These are phyloP conservation scores for Muscina levida DNA, from an alignment of 2,888 invertebrate genomes.

Conservation along the genomic window DNA sequence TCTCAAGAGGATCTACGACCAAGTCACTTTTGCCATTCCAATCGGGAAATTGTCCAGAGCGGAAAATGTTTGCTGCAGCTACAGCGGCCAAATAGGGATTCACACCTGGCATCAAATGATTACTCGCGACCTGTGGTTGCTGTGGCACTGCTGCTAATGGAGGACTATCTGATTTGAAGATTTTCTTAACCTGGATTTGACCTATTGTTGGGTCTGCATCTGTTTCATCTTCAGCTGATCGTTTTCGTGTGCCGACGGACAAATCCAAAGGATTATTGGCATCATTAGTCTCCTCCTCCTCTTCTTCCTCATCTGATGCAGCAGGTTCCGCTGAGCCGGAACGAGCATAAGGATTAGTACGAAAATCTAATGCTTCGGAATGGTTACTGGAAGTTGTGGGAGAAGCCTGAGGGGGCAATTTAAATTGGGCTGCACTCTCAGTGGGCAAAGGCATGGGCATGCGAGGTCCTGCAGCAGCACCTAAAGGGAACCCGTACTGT, in stretches of 20 bases:
- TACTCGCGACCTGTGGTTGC: constrained; percentile 85
- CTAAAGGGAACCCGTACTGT: constrained; percentile 88
- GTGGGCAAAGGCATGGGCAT: constrained; percentile 84
- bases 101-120: constrained; percentile 88
- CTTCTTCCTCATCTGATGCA: constrained; percentile 81
- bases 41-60: constrained; percentile 87
- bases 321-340: constrained; percentile 82
- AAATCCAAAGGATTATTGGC: constrained; percentile 87
- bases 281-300: constrained; percentile 82
- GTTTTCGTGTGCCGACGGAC: constrained; percentile 88
- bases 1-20: constrained; percentile 91
- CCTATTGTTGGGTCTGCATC: constrained; percentile 78
- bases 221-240: constrained; percentile 82
- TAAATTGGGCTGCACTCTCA: constrained; percentile 83
- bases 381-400: constrained; percentile 81
- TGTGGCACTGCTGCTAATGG: constrained; percentile 84
- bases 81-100: constrained; percentile 91
- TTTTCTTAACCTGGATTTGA: constrained; percentile 77
- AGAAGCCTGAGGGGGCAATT: constrained; percentile 78
- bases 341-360: constrained; percentile 84
- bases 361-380: constrained; percentile 89
- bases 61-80: constrained; percentile 88
- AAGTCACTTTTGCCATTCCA: constrained; percentile 87
- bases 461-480: constrained; percentile 75
- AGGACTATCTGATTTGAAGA: constrained; percentile 75